Percentiles rank a stretch among this genome's conserved stretches.
These are phyloP conservation scores for Lipotes vexillifer DNA, from an alignment of 2,113 vertebrate species.

Conservation along the genomic window DNA sequence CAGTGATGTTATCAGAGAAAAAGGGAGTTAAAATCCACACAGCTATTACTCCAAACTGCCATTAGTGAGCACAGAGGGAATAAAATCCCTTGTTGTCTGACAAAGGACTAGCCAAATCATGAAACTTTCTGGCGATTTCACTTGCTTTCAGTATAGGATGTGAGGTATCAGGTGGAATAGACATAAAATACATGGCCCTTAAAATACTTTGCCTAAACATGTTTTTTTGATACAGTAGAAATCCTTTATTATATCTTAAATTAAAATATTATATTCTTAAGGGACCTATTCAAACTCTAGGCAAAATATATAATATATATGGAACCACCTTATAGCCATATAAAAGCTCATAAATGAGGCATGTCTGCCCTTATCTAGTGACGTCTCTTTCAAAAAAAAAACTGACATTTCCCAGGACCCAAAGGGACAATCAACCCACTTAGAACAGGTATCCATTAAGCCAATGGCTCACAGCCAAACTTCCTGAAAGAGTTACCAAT, in stretches of 20 bases:
- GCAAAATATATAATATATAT: background rate
- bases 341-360: constrained; percentile 22
- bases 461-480: background rate
- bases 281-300: background rate
- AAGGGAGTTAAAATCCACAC: background rate
- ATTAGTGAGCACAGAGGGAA: background rate
- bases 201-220: background rate
- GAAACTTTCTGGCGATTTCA: background rate
- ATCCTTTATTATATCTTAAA: background rate
- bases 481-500: background rate
- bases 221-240: background rate
- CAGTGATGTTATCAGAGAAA: background rate
- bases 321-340: background rate
- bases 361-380: background rate
- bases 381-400: constrained; percentile 7
- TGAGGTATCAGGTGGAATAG: background rate
- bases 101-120: background rate
- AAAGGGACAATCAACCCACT: background rate
- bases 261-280: constrained; percentile 7
- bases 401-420: background rate
- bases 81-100: background rate
- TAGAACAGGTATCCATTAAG: constrained; percentile 35
- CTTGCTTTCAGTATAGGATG: background rate
- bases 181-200: background rate
- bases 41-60: background rate